Percentiles rank a stretch among this genome's conserved stretches.
phyloP scores from a whole-genome alignment of 2,888 invertebrate species.

The Litoditis marina region DNA sequence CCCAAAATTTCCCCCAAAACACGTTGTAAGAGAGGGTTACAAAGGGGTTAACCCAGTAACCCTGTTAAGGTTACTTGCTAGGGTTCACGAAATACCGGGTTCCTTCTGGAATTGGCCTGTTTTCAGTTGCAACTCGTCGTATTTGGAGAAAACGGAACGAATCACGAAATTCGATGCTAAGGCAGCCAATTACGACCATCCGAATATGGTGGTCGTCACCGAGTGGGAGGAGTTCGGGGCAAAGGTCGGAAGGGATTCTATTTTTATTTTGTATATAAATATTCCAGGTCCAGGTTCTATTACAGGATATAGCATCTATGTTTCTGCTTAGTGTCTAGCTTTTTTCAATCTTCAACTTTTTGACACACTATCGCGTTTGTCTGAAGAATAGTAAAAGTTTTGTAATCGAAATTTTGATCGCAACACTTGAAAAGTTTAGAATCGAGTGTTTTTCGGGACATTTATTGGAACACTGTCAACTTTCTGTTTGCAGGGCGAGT shows the following conservation, averaged over 20 bases:
- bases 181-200: conserved; percentile 47
- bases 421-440: too few species aligned
- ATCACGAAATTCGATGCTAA: conserved; percentile 60
- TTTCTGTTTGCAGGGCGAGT: conserved; percentile 48
- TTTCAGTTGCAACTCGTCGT: conserved; percentile 60
- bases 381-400: neutral
- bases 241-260: conserved; percentile 38
- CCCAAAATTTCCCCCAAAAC: too few species aligned
- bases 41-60: too few species aligned
- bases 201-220: conserved; percentile 61
- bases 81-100: too few species aligned
- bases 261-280: neutral
- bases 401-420: too few species aligned
- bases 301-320: too few species aligned
- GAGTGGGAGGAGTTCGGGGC: conserved; percentile 62
- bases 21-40: too few species aligned
- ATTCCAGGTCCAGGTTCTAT: neutral
- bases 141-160: conserved; percentile 57
- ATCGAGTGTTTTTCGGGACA: too few species aligned
- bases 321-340: neutral
- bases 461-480: too few species aligned
- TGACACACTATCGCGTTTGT: too few species aligned
- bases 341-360: neutral
- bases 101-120: too few species aligned
- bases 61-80: too few species aligned